Conservation (phyloP, 1,140 invertebrate species). For the Linepithema humile region DNA sequence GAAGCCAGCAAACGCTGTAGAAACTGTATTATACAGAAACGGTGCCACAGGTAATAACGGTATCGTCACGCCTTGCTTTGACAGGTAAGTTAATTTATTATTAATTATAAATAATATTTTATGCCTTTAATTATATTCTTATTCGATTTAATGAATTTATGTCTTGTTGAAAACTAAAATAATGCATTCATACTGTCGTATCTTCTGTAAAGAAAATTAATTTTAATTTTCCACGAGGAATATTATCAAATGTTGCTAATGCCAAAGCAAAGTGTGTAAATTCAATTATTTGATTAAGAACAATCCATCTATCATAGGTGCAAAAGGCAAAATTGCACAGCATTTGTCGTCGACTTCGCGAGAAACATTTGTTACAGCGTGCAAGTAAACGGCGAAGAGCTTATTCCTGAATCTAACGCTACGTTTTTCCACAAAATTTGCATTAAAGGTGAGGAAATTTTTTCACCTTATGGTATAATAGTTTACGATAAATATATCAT, state of each 20-base stretch:
- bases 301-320: constrained; percentile 68
- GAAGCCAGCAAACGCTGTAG: constrained; percentile 73
- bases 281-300: background rate
- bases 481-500: background rate
- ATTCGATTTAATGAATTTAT: background rate
- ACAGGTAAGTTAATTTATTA: constrained; percentile 69
- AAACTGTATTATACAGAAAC: constrained; percentile 69
- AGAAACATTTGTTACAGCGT: constrained; percentile 77
- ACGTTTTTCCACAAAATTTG: constrained; percentile 78
- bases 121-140: too few relatives aligned
- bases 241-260: background rate
- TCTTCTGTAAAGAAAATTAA: background rate
- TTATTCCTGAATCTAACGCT: constrained; percentile 75
- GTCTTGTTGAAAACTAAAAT: background rate
- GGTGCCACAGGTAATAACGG: constrained; percentile 74
- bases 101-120: background rate
- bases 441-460: constrained; percentile 69
- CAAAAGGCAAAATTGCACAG: constrained; percentile 74
- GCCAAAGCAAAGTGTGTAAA: background rate
- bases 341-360: constrained; percentile 78
- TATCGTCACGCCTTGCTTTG: constrained; percentile 76
- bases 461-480: too few relatives aligned
- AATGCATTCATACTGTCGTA: background rate
- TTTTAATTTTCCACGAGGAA: background rate
- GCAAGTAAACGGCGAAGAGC: constrained; percentile 68